A percentile compares a stretch with the other conserved stretches of the same genome.
Evolutionary conservation across 2,797 vertebrate species (phyloP).

Genomic region (Oreochromis grahami): DNA sequence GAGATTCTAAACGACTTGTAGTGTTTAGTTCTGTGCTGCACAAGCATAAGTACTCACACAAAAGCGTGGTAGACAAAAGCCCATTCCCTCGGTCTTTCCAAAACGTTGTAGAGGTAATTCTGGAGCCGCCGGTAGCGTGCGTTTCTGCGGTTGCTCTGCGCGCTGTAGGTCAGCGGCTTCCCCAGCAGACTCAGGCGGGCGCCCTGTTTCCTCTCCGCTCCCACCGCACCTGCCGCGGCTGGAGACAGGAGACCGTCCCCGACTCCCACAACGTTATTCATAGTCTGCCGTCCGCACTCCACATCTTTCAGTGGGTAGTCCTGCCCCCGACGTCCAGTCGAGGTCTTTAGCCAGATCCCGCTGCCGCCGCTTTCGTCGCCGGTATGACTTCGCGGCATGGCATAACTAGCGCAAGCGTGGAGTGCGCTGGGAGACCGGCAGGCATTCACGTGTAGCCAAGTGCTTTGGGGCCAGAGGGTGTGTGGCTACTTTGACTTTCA

Average conservation of each 20-base stretch:
- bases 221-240: constrained; percentile 64
- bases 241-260: constrained; percentile 76
- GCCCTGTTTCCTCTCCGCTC: constrained; percentile 85
- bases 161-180: constrained; percentile 92
- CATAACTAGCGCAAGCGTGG: constrained; percentile 81
- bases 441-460: constrained; percentile 63
- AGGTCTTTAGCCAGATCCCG: constrained; percentile 88
- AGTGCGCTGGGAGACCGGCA: constrained; percentile 56
- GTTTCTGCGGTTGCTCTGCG: constrained; percentile 91
- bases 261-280: constrained; percentile 75
- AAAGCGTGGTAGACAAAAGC: constrained; percentile 93
- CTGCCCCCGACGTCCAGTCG: constrained; percentile 69
- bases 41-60: constrained; percentile 81
- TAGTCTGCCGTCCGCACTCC: constrained; percentile 83
- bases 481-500: constrained; percentile 3
- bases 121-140: constrained; percentile 93
- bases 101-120: constrained; percentile 92
- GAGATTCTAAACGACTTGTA: neutral
- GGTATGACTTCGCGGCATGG: constrained; percentile 91
- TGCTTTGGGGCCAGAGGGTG: neutral
- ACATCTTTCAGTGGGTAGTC: constrained; percentile 88
- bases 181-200: constrained; percentile 95
- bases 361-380: constrained; percentile 82
- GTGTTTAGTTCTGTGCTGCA: no score
- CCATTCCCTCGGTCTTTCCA: constrained; percentile 92